Percentiles rank a stretch among this genome's conserved stretches.
Conservation (phyloP, 2,113 vertebrate species). For the Phodopus roborovskii region DNA sequence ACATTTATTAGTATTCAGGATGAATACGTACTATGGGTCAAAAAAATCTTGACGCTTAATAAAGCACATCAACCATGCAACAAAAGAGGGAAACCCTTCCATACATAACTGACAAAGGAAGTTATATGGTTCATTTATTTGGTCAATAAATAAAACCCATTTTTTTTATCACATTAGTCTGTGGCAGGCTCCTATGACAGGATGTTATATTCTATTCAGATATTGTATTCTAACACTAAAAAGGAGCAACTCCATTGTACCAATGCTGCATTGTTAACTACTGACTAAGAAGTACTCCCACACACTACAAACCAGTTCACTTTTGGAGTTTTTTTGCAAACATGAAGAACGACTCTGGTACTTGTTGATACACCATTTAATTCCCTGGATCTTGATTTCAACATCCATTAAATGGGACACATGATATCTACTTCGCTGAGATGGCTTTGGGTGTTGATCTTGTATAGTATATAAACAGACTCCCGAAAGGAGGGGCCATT, state of each 20-base stretch:
- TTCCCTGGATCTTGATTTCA: conserved; percentile 40
- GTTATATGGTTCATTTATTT: conserved; percentile 30
- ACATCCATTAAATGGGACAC: background rate
- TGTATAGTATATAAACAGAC: background rate
- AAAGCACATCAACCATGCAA: background rate
- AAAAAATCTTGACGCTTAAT: conserved; percentile 35
- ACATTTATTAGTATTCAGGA: conserved; percentile 12
- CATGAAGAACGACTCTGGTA: conserved; percentile 31
- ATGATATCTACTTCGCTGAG: background rate
- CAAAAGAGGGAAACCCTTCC: background rate
- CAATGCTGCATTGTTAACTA: background rate
- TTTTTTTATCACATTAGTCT: conserved; percentile 21
- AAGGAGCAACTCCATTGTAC: background rate
- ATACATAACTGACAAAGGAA: conserved; percentile 9
- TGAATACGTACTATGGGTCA: background rate
- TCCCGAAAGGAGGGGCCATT: background rate
- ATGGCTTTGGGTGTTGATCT: background rate
- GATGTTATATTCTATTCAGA: background rate
- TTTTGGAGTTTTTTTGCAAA: conserved; percentile 43
- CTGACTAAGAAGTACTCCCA: background rate
- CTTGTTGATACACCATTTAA: background rate
- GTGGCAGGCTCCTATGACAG: background rate
- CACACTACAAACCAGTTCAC: background rate
- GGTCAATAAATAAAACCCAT: conserved; percentile 39
- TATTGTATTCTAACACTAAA: background rate